Conservation (phyloP, 2,888 invertebrate genomes). For the Acrobeloides nanus region DNA sequence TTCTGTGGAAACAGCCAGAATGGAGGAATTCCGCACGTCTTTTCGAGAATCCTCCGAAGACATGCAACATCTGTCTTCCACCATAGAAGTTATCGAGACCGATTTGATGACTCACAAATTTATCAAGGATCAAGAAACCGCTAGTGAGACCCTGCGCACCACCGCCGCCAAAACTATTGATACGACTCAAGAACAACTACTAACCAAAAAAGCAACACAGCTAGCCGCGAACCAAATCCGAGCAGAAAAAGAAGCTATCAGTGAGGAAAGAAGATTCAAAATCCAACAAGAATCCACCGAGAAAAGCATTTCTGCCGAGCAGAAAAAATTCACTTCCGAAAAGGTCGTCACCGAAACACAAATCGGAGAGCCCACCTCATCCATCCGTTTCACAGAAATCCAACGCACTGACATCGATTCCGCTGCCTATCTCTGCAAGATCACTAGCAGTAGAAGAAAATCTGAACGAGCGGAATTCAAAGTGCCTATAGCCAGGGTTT, state of each 20-base stretch:
- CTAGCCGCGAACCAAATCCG: neutral
- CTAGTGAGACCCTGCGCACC: neutral
- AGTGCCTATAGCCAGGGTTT: constrained; percentile 10
- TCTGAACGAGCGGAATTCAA: neutral
- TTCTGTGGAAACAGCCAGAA: neutral
- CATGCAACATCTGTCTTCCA: neutral
- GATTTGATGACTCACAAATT: neutral
- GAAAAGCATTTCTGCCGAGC: too few relatives aligned
- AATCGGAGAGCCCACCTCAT: neutral
- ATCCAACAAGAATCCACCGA: neutral
- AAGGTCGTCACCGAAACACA: neutral
- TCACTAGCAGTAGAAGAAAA: constrained; percentile 1
- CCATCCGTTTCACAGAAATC: neutral
- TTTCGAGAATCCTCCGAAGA: constrained; percentile 1
- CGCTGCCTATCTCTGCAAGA: constrained; percentile 5
- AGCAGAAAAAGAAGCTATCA: neutral
- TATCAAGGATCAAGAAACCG: constrained; percentile 6
- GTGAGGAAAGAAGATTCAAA: neutral
- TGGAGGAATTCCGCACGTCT: neutral
- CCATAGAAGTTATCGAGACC: constrained; percentile 4
- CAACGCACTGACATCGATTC: constrained; percentile 4
- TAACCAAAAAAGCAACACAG: neutral
- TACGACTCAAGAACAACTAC: neutral
- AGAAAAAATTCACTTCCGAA: too few relatives aligned
- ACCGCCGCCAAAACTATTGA: neutral